Evolutionary conservation across 92 coral and sea anemone species (phyloP), one percentile per base, ranked within the genome.

Genomic region (Anthopleura xanthogrammica): DNA sequence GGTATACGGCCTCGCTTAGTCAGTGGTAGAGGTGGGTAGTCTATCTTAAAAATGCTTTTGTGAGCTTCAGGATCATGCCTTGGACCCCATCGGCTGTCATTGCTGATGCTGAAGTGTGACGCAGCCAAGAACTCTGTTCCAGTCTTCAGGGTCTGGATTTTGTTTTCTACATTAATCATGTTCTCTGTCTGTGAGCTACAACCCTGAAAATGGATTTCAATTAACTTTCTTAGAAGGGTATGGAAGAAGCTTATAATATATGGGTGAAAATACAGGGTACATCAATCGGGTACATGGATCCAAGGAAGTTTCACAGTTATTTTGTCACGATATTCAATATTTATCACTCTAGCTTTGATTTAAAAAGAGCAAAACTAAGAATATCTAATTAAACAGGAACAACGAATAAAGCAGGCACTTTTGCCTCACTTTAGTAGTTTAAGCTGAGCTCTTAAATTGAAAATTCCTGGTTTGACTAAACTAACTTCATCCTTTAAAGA

Each of bases 51-150:
- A 13, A 94, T 94, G 60, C 98, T 97, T 76, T 88, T 89, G 82
- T 97, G 92, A 16, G 91, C 94, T 56, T 85, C 85, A 72, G 95
- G 88, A 72, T 92, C 98, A 50, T 87, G 82, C 22, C 75, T 88
- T 14, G 98, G 95, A 3, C 92, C 88, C 98, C 96, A 94, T 43
- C 95, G 84, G 41, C 85, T 89, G 55, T 94, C 99, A n/a, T 97
- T 98, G 36, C 99, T 92, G 78, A 97, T 97, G 57, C 77, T 85
- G 83, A 92, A 94, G 75, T 92, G 97, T 1, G 98, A 94, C 10
- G 98, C 84, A 7, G 90, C 93, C 60, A 94, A 88, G 86, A 94
- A 94, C 20, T 91, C 95, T 52, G 98, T 39, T 20, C 98, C 98
- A 52, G 94, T 86, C 71, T 86, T 94, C 52, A 77, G 93, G 20